Conservation (phyloP, 2,888 invertebrate genomes). For the Drosophila falleni region DNA sequence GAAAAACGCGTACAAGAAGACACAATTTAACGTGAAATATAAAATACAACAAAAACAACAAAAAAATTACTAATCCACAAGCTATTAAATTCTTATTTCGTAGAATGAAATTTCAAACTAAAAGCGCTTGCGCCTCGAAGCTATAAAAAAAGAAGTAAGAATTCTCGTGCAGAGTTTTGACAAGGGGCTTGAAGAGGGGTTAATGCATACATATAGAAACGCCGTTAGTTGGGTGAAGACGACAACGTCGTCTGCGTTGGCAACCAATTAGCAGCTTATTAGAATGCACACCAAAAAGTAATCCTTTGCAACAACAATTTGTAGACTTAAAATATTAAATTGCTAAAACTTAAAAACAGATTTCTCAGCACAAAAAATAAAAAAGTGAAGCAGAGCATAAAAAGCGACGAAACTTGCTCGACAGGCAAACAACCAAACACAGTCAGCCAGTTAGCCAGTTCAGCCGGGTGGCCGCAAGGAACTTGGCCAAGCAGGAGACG, state of each 20-base stretch:
- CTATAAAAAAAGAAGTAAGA: slow-evolving; percentile 5
- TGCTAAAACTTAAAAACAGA: slow-evolving; percentile 79
- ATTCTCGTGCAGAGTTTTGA: not conserved
- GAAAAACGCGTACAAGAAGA: slow-evolving; percentile 43
- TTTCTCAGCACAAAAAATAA: slow-evolving; percentile 64
- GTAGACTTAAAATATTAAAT: slow-evolving; percentile 80
- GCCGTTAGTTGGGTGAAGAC: slow-evolving; percentile 56
- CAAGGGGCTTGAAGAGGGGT: not conserved
- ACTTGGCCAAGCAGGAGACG: slow-evolving; percentile 16
- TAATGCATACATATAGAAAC: slow-evolving; percentile 36
- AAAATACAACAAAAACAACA: not conserved
- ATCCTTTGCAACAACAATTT: slow-evolving; percentile 75
- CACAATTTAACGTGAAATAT: not conserved
- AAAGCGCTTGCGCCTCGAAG: slow-evolving; percentile 62
- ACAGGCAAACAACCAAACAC: slow-evolving; percentile 17
- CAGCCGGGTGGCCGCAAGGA: slow-evolving; percentile 47
- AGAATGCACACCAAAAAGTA: slow-evolving; percentile 73
- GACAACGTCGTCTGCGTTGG: slow-evolving; percentile 56
- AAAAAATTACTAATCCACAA: slow-evolving; percentile 29
- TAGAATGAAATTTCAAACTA: slow-evolving; percentile 77
- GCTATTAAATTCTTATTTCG: slow-evolving; percentile 75
- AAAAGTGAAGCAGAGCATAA: slow-evolving; percentile 19
- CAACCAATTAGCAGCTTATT: slow-evolving; percentile 80
- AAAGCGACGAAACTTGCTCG: slow-evolving; percentile 50
- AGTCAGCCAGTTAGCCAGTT: slow-evolving; percentile 32